A percentile compares a stretch with the other conserved stretches of the same genome.
Conservation (phyloP, 2,113 vertebrate genomes). For the Pelecanus crispus region DNA sequence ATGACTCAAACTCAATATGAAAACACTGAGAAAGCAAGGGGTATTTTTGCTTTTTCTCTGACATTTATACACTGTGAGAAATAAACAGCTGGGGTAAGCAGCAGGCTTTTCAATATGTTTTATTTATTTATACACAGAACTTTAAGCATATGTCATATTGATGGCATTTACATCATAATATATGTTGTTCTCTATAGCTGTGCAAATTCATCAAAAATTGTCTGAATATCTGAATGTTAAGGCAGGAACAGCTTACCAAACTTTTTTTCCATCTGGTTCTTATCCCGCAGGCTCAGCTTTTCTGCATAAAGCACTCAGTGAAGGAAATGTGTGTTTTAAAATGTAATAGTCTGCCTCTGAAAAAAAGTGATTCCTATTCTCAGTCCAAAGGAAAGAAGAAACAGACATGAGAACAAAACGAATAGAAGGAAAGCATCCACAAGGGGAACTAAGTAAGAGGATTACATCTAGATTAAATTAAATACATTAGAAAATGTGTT, state of each 20-base stretch:
- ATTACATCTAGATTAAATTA: neutral
- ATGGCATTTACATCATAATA: slow-evolving; percentile 79
- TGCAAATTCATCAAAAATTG: slow-evolving; percentile 72
- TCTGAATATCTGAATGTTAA: slow-evolving; percentile 51
- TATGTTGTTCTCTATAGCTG: slow-evolving; percentile 72
- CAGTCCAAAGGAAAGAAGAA: neutral
- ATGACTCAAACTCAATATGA: slow-evolving; percentile 50
- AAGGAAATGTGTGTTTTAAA: slow-evolving; percentile 53
- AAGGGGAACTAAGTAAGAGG: neutral
- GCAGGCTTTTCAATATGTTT: slow-evolving; percentile 72
- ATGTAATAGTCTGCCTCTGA: slow-evolving; percentile 27
- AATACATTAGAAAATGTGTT: neutral
- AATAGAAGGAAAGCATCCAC: neutral
- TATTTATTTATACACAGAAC: slow-evolving; percentile 76
- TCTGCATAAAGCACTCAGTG: slow-evolving; percentile 40
- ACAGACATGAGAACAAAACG: neutral
- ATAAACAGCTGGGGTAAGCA: slow-evolving; percentile 75
- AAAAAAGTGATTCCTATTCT: neutral
- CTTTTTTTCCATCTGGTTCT: slow-evolving; percentile 66
- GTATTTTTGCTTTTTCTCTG: slow-evolving; percentile 41
- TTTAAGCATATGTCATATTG: slow-evolving; percentile 76
- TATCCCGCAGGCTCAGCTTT: slow-evolving; percentile 65
- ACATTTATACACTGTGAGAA: slow-evolving; percentile 65
- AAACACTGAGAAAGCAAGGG: slow-evolving; percentile 26
- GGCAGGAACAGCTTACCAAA: slow-evolving; percentile 62